phyloP scores from a whole-genome alignment of 2,113 vertebrate species.

The Ophiodon elongatus region DNA sequence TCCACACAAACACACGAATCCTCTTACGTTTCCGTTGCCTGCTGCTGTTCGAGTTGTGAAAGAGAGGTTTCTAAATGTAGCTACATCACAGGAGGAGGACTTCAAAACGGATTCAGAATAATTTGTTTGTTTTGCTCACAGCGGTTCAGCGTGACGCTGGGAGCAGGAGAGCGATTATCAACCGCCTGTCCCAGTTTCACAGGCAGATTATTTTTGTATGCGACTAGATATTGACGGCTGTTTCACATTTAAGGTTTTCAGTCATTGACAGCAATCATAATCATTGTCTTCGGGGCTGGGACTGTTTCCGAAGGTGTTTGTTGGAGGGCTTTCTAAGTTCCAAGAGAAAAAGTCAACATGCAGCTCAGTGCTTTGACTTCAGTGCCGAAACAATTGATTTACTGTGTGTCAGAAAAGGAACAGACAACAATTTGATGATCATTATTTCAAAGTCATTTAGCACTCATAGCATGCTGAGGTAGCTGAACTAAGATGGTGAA shows the following conservation, averaged over 20 bases:
- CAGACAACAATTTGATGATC: background rate
- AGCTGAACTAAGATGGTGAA: background rate
- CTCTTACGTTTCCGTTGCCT: background rate
- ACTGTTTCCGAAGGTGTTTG: constrained; percentile 12
- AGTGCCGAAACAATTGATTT: background rate
- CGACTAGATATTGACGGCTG: constrained; percentile 13
- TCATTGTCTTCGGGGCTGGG: constrained; percentile 19
- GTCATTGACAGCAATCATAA: background rate
- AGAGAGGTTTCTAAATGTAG: constrained; percentile 28
- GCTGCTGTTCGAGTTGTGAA: constrained; percentile 26
- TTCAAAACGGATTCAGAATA: constrained; percentile 38
- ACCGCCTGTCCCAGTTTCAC: constrained; percentile 12
- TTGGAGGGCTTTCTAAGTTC: background rate
- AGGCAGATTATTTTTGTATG: constrained; percentile 50
- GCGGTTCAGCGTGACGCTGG: constrained; percentile 24
- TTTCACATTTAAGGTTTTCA: constrained; percentile 12
- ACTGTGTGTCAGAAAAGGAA: background rate
- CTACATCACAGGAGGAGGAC: constrained; percentile 21
- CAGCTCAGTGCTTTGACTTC: background rate
- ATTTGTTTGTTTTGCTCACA: constrained; percentile 63
- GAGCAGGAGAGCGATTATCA: constrained; percentile 49
- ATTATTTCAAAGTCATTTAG: background rate
- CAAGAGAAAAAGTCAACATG: background rate
- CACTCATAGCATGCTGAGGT: background rate
- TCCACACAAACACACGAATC: constrained; percentile 28